These are phyloP conservation scores for Eristalis pertinax DNA, from an alignment of 2,888 invertebrate species.

Conservation along the genomic window DNA sequence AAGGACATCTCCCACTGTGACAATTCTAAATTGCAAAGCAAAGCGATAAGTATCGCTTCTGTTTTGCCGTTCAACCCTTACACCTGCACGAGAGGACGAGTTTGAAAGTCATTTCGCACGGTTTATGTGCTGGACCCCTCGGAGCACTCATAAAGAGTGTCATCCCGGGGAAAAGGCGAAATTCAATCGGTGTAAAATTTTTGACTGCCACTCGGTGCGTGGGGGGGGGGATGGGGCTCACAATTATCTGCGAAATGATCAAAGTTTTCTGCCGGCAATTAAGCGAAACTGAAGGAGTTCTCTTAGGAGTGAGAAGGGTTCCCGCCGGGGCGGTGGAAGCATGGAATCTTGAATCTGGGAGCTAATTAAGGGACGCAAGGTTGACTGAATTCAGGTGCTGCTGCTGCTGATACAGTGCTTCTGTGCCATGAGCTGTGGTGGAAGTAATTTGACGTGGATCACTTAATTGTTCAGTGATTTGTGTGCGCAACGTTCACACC, in stretches of 20 bases:
- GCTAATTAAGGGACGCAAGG: not conserved
- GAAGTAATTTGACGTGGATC: not conserved
- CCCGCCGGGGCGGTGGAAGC: too few species aligned
- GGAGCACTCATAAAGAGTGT: not conserved
- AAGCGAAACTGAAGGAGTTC: not conserved
- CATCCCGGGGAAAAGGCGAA: not conserved
- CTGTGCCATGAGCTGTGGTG: not conserved
- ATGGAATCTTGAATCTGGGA: not conserved
- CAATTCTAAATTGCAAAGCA: constrained; percentile 9
- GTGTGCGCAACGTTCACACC: not conserved
- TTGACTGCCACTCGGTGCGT: not conserved
- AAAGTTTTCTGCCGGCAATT: constrained; percentile 2
- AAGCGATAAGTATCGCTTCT: constrained; percentile 15
- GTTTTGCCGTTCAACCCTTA: constrained; percentile 1
- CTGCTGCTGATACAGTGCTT: not conserved
- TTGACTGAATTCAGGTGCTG: not conserved
- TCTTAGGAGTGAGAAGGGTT: not conserved
- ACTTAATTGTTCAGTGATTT: not conserved
- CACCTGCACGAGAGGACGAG: not conserved
- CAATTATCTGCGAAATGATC: constrained; percentile 5
- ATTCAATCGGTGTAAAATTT: not conserved
- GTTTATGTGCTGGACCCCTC: not conserved
- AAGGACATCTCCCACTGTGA: constrained; percentile 2
- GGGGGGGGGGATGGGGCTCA: not conserved
- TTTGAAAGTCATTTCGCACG: not conserved